Evolutionary conservation across 1,140 invertebrate genomes (phyloP).

Genomic region (Drosophila sulfurigaster): DNA sequence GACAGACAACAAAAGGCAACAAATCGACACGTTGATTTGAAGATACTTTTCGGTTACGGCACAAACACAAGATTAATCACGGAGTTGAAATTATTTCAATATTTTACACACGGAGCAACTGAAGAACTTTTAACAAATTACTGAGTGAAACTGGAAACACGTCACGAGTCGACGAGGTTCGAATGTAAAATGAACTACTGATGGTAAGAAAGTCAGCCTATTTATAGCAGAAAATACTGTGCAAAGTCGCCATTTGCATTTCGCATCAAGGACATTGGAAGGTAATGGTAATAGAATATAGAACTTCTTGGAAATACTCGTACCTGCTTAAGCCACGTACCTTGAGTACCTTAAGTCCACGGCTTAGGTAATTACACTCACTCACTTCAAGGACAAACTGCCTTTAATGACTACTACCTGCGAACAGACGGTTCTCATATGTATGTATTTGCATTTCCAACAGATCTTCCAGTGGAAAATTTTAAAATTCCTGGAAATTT

Average conservation of each 20-base stretch:
- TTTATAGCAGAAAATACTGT: background rate
- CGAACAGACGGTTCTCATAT: background rate
- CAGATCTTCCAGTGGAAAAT: background rate
- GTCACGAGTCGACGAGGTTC: slow-evolving; percentile 4
- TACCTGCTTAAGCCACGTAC: background rate
- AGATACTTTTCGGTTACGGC: slow-evolving; percentile 10
- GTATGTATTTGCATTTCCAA: background rate
- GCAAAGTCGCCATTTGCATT: background rate
- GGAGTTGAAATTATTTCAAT: background rate
- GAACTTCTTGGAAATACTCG: background rate
- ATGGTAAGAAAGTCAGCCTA: background rate
- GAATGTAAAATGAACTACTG: slow-evolving; percentile 2
- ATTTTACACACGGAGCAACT: background rate
- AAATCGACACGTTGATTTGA: slow-evolving; percentile 3
- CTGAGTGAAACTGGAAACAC: background rate
- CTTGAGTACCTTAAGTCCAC: background rate
- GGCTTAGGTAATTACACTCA: background rate
- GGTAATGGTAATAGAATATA: background rate
- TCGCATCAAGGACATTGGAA: background rate
- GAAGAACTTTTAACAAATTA: background rate
- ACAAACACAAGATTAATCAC: slow-evolving; percentile 3
- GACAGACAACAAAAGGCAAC: slow-evolving; percentile 1
- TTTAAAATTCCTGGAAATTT: background rate
- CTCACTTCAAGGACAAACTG: background rate
- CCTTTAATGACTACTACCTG: background rate